Conservation (phyloP, 2,888 invertebrate genomes). For the Nezara viridula region DNA sequence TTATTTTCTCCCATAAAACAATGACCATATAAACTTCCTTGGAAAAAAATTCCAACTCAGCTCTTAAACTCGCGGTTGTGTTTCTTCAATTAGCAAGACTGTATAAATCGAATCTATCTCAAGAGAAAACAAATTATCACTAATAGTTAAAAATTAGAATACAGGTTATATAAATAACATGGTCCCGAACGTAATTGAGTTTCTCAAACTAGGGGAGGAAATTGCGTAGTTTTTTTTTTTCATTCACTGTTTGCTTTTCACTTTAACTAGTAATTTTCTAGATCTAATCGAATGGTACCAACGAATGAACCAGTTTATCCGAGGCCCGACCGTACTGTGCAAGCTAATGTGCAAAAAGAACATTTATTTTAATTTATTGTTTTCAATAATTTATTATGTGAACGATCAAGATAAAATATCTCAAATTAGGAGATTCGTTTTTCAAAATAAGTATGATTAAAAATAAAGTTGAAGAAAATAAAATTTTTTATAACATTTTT, state of each 20-base stretch:
- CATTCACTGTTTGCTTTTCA: not conserved
- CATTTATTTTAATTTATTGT: not conserved
- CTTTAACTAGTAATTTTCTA: slow-evolving; percentile 8
- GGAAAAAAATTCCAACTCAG: too few relatives aligned
- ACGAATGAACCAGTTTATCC: not conserved
- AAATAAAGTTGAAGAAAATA: too few relatives aligned
- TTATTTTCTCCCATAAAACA: too few relatives aligned
- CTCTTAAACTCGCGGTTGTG: too few relatives aligned
- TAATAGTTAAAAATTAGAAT: not conserved
- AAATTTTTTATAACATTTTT: too few relatives aligned
- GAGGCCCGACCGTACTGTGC: not conserved
- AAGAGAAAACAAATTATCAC: not conserved
- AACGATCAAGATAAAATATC: too few relatives aligned
- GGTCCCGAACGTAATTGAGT: not conserved
- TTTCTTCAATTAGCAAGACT: not conserved
- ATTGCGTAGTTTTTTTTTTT: not conserved
- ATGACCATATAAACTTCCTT: too few relatives aligned
- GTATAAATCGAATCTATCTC: not conserved
- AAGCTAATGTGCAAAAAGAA: not conserved
- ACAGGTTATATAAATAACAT: not conserved
- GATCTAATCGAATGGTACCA: not conserved
- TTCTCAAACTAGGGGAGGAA: not conserved
- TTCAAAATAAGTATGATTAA: too few relatives aligned
- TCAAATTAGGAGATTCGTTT: too few relatives aligned
- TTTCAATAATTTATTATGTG: too few relatives aligned